Evolutionary conservation across 2,797 vertebrate genomes (phyloP), one percentile per base, ranked within the genome.

Genomic region (Lophotriccus pileatus): DNA sequence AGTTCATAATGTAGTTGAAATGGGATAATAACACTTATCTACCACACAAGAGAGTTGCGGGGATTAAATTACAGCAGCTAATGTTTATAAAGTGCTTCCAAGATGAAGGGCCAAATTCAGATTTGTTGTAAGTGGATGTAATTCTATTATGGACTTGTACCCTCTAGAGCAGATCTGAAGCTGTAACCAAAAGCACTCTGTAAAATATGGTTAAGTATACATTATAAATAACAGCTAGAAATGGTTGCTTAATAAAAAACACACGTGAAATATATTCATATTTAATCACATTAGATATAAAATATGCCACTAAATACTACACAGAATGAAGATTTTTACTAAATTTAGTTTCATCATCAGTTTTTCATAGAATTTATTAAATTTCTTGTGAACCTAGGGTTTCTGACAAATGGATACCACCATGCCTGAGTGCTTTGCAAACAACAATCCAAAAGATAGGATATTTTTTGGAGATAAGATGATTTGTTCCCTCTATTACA

Each of bases 11-110:
- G 95, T 76, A 97, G 94, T 91, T 84, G 93, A 95, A 96, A 97
- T 97, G 91, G 96, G 95, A 97, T 97, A 96, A 97, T 96, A 97
- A 94, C 94, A 96, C 96, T 97, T 97, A 97, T 96, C 95, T 94
- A 74, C 87, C 85, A 94, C 89, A 94, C 96, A 95, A 89, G 94
- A 96, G 94, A 97, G 91, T 96, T 96, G 91, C 73, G 52, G 63
- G 85, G 94, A 96, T 97, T 96, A 96, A 96, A 97, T 96, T 96
- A 95, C 92, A 90, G 91, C 87, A 91, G 90, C 91, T 96, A 96
- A 97, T 97, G 95, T 97, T 96, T 97, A 96, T 91, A 96, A 95
- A 96, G 94, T 97, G 94, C 92, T 96, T 93, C 93, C 47, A 97
- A 97, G 96, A 97, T 97, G 96, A 97, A 97, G 95, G 94, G 85